Base-by-base conservation (phyloP, 2,797 vertebrate species). In the Mormyrus hasselquistii region DNA sequence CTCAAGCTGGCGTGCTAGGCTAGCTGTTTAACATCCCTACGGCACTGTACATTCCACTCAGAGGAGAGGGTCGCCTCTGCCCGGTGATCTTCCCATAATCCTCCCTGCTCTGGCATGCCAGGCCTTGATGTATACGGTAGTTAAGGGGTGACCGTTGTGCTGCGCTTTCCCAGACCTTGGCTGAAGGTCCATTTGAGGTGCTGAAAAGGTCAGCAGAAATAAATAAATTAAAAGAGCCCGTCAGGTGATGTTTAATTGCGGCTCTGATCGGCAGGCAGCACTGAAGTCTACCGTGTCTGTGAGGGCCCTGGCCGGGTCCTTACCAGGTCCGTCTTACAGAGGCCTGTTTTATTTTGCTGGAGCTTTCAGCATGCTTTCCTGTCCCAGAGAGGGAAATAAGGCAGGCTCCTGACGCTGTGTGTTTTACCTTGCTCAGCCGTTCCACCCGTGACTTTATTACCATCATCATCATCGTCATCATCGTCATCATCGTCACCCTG, bases 401-500 rank as follows among this genome's bases (percentile, higher is more conserved):
- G 41, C 76, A 34, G 88, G 44, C 91, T 92, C 55, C 88, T 89
- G 59, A 73, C 29, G 16, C 25, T 44, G 52, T 83, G 52, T 87
- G 85, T 88, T 90, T 87, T 82, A 49, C 55, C 62, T 86, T 88
- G 4, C 41, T 59, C 34, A 89, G 82, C 89, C 34, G 22, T n/a
- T 73, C 69, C 16, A 2, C 53, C 84, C 53, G 88, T 19, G 38
- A 90, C 90, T 92, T 89, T 91, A 89, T 87, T 14, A 94, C 94
- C 96, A 16, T 57, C 55, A 94, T 96, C 95, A 95, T 95, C 95
- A 93, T 89, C 91, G 87, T 87, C 29, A 93, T 94, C 96, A 94
- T 96, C 95, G 95, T 95, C 95, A 93, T 93, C 94, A 25, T 65
- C 93, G 94, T 95, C 93, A 90, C 93, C 92, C 95, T 92, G 94